Conservation (phyloP, 1,140 invertebrate genomes). For the Micrasema minimum region DNA sequence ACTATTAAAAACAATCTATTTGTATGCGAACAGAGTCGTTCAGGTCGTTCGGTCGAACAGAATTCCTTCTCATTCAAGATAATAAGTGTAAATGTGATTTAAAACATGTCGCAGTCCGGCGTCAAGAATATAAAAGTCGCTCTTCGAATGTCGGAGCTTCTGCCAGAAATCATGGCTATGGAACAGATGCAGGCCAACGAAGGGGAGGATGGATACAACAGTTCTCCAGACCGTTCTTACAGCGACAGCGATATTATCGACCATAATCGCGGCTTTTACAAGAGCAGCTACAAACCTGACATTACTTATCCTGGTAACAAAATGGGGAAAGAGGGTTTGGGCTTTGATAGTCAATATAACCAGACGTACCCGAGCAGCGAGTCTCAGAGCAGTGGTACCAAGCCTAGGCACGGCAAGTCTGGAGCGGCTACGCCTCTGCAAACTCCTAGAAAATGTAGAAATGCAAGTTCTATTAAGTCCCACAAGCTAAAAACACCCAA, state of each 20-base stretch:
- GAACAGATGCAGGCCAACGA: conserved; percentile 57
- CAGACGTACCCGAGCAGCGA: conserved; percentile 56
- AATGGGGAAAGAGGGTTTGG: conserved; percentile 58
- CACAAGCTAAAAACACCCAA: conserved; percentile 42
- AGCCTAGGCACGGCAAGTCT: conserved; percentile 43
- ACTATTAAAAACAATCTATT: background rate
- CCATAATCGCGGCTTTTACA: conserved; percentile 46
- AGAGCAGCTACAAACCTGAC: conserved; percentile 54
- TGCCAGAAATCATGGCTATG: conserved; percentile 60
- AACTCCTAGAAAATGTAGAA: conserved; percentile 54
- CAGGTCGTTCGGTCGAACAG: too few species aligned
- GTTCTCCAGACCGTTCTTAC: conserved; percentile 58
- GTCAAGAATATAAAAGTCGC: conserved; percentile 62
- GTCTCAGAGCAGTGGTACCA: conserved; percentile 48
- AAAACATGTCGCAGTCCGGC: conserved; percentile 56
- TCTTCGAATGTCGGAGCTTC: conserved; percentile 63
- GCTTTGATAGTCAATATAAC: conserved; percentile 52
- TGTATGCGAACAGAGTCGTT: background rate
- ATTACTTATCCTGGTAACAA: conserved; percentile 53
- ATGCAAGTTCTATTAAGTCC: conserved; percentile 54
- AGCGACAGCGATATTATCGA: conserved; percentile 56
- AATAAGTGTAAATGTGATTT: conserved; percentile 7
- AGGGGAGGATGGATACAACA: conserved; percentile 55
- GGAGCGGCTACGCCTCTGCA: conserved; percentile 51
- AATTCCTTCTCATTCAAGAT: too few species aligned